Evolutionary conservation across 2,797 vertebrate genomes (phyloP).

Genomic region (Anas capensis): DNA sequence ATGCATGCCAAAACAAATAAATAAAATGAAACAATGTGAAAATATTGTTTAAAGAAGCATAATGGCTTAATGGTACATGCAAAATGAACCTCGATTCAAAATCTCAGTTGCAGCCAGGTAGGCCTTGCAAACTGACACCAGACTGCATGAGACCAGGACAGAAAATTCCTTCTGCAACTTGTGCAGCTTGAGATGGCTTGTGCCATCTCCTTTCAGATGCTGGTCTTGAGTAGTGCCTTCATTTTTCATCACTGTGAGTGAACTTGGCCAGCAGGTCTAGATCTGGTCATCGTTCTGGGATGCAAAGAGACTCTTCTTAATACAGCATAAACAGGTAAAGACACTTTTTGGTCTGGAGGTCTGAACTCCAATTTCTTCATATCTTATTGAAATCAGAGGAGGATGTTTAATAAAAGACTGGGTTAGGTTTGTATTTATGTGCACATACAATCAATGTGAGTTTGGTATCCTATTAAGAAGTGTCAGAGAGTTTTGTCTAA

Average conservation of each 20-base stretch:
- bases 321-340: neutral
- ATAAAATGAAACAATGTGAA: neutral
- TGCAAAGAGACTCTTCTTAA: neutral
- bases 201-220: neutral
- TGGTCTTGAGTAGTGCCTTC: neutral
- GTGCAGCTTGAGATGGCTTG: neutral
- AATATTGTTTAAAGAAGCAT: neutral
- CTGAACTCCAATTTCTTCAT: neutral
- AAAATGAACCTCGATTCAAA: neutral
- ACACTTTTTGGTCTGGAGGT: neutral
- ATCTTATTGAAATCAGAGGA: neutral
- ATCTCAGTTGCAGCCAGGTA: neutral
- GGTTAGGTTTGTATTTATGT: neutral
- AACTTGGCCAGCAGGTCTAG: neutral
- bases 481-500: neutral
- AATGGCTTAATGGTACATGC: neutral
- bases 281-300: neutral
- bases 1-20: neutral
- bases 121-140: neutral
- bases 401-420: neutral
- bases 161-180: neutral
- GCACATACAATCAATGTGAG: neutral
- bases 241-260: neutral
- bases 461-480: conserved; percentile 6
- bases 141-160: neutral